Evolutionary conservation across 2,797 vertebrate species (phyloP).

Genomic region (Pangasius larnaudii): DNA sequence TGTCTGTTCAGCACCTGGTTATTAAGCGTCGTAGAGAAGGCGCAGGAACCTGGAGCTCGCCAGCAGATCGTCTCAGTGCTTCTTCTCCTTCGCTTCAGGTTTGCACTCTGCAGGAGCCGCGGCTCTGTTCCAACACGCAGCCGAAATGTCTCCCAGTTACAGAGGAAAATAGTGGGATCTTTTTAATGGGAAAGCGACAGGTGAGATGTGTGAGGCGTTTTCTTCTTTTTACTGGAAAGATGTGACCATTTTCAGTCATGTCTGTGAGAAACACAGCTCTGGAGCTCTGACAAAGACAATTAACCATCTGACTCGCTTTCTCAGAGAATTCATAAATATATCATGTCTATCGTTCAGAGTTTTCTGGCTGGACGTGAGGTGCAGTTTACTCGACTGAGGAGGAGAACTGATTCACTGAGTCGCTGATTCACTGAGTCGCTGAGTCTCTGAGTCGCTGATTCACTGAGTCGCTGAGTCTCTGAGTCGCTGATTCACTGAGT

Average conservation of each 20-base stretch:
- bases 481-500: too few relatives aligned
- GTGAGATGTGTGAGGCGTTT: conserved; percentile 28
- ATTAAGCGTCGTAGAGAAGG: too few relatives aligned
- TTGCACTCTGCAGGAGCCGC: conserved; percentile 42
- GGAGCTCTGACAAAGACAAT: neutral
- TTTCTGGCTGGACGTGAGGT: neutral
- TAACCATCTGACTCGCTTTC: neutral
- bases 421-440: too few relatives aligned
- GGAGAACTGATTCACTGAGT: neutral
- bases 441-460: too few relatives aligned
- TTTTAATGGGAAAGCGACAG: conserved; percentile 61
- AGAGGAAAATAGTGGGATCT: conserved; percentile 56
- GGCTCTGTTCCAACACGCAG: conserved; percentile 55
- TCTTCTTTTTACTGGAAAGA: neutral
- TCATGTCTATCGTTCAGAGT: too few relatives aligned
- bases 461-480: too few relatives aligned
- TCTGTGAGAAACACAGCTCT: neutral
- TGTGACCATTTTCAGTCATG: neutral
- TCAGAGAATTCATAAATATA: neutral
- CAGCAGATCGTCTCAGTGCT: conserved; percentile 46
- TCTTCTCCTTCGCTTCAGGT: conserved; percentile 47
- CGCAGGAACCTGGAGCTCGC: neutral
- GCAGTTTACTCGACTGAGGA: neutral
- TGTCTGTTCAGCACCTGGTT: neutral
- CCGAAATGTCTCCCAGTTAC: conserved; percentile 60